Base-by-base conservation (phyloP, 2,113 vertebrate species). In the Thymallus thymallus region DNA sequence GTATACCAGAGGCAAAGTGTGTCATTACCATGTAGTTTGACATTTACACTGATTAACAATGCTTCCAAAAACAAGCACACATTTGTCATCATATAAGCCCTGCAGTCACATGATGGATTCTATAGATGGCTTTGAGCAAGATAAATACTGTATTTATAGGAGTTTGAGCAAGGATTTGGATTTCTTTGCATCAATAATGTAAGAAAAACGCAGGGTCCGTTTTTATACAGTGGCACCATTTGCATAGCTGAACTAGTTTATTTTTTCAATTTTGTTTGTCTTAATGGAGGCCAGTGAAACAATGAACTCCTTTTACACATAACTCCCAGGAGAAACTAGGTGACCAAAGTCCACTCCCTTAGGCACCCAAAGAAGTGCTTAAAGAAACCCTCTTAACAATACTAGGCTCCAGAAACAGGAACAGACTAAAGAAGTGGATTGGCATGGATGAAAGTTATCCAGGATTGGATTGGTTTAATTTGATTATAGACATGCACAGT, bases 281-380 rank as follows among this genome's bases (percentile, higher is more conserved):
- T 12, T 73, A 58, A 71, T 10, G 55, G 61, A 63, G 46, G n/a
- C 22, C 24, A 29, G 4, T 72, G 60, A 84, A 87, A 89, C 87
- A 89, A 88, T 80, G 48, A 62, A 72, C 56, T 58, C 79, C 80
- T 89, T 88, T 73, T 60, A 60, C 83, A 68, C 61, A 16, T 61
- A 84, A 61, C 69, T 77, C 74, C 76, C 75, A 0, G 13, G 74
- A 30, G 62, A 58, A 85, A 71, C 62, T 24, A 74, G 71, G 10
- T 5, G 81, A 77, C 23, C 78, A 88, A 90, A 89, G 86, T 88
- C 80, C 83, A 86, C 67, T 56, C 30, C 4, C 26, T 35, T 60
- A 51, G 9, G 69, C 62, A 64, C 46, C 30, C 29, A 60, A 7
- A 51, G 14, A 51, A 51, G 48, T 51, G 48, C 48, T 51, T 51